phyloP scores from a whole-genome alignment of 2,113 vertebrate species.

The Myodes glareolus region DNA sequence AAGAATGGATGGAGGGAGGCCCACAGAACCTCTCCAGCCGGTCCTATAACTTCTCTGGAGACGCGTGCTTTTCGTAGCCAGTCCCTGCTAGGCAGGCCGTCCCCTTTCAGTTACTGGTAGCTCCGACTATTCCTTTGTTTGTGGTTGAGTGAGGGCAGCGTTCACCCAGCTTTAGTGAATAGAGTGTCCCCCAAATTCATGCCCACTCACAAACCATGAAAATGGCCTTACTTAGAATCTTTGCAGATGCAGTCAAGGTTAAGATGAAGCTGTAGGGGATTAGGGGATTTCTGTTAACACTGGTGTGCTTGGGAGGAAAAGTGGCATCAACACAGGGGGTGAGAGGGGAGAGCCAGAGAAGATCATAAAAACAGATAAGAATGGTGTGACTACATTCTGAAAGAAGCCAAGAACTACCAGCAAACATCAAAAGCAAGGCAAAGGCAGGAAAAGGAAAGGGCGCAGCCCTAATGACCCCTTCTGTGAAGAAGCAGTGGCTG shows the following conservation, averaged over 20 bases:
- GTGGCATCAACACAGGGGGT: too few species aligned
- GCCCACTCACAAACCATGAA: not conserved
- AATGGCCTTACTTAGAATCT: not conserved
- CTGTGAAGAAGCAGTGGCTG: not conserved
- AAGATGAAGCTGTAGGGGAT: not conserved
- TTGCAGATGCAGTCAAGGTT: not conserved
- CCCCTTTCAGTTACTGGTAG: not conserved
- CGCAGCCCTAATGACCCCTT: not conserved
- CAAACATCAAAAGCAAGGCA: not conserved
- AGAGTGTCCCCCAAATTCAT: not conserved
- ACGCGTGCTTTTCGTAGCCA: not conserved
- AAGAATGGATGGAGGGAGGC: not conserved
- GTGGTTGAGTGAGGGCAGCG: not conserved
- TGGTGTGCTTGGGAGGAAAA: not conserved
- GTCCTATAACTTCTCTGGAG: not conserved
- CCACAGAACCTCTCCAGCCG: not conserved
- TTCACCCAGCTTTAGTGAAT: not conserved
- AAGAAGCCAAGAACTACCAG: not conserved
- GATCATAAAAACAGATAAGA: not conserved
- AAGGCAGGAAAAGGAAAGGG: not conserved
- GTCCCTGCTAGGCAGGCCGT: not conserved
- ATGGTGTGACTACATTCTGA: not conserved
- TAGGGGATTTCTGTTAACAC: not conserved
- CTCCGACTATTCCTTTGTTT: not conserved
- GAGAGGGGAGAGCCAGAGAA: fast-evolving